Conservation (phyloP, 2,888 invertebrate species). For the Pandemis cinnamomeana region DNA sequence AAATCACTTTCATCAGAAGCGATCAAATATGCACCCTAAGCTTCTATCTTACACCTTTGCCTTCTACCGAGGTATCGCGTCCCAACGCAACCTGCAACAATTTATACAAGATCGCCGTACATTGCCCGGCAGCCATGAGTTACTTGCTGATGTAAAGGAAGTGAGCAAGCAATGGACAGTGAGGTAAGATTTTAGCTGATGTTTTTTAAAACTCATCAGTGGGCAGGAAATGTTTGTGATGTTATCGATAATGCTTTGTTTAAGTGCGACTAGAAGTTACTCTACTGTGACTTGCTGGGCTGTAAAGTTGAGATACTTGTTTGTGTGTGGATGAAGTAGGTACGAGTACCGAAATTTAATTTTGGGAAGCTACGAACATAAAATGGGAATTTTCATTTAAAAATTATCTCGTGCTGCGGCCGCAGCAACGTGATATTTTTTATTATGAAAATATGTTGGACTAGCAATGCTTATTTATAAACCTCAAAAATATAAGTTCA, state of each 20-base stretch:
- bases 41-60: constrained; percentile 63
- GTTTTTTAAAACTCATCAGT: constrained; percentile 33
- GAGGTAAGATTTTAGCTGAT: background rate
- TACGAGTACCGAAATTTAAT: no score
- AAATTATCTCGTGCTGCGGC: no score
- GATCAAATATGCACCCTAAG: constrained; percentile 81
- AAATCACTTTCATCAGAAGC: constrained; percentile 60
- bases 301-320: no score
- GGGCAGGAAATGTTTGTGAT: constrained; percentile 55
- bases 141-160: constrained; percentile 7
- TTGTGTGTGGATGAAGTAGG: no score
- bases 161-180: constrained; percentile 48
- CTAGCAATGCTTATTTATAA: no score
- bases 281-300: constrained; percentile 6
- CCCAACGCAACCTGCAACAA: background rate
- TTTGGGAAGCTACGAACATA: no score
- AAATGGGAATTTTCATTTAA: no score
- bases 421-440: no score
- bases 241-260: constrained; percentile 69
- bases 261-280: background rate
- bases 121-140: constrained; percentile 37
- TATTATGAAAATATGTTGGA: no score
- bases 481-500: no score
- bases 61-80: constrained; percentile 45
- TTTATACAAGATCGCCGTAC: background rate